A percentile compares a stretch with the other conserved stretches of the same genome.
Conservation (phyloP, 2,797 vertebrate genomes). For the Centroberyx gerrardi region DNA sequence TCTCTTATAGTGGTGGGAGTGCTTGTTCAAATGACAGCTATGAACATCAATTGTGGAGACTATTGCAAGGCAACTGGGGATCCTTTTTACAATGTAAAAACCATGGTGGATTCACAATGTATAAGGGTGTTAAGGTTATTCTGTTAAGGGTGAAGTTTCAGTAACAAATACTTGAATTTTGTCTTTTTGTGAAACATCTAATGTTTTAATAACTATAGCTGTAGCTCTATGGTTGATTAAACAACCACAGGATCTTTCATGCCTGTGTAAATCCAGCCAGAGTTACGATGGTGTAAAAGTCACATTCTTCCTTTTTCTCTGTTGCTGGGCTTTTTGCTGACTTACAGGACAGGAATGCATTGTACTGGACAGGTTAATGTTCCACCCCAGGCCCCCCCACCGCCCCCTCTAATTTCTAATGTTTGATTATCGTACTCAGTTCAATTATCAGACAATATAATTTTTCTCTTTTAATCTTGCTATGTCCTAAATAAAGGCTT, state of each 20-base stretch:
- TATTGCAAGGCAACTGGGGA: constrained; percentile 41
- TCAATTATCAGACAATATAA: constrained; percentile 32
- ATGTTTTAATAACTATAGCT: constrained; percentile 2
- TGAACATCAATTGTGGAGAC: constrained; percentile 52
- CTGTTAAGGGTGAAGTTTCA: not conserved
- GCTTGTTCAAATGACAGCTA: constrained; percentile 57
- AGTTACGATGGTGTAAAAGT: constrained; percentile 68
- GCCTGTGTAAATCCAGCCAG: constrained; percentile 45
- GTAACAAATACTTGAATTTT: not conserved
- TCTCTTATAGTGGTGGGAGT: constrained; percentile 39
- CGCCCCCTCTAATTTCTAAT: constrained; percentile 68
- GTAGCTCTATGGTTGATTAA: not conserved
- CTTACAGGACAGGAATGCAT: constrained; percentile 76
- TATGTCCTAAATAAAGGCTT: too few relatives aligned
- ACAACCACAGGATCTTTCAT: not conserved
- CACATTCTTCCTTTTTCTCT: constrained; percentile 68
- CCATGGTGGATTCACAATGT: constrained; percentile 13
- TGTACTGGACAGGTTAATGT: constrained; percentile 75
- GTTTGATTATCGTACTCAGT: constrained; percentile 28
- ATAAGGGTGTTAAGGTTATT: not conserved
- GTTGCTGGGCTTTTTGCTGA: constrained; percentile 79
- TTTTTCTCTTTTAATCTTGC: constrained; percentile 24
- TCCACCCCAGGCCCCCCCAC: constrained; percentile 60
- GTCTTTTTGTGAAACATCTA: not conserved
- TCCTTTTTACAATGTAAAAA: constrained; percentile 21